A percentile compares a stretch with the other conserved stretches of the same genome.
These are phyloP conservation scores for Pyxicephalus adspersus DNA, from an alignment of 2,113 vertebrate genomes.

Conservation along the genomic window DNA sequence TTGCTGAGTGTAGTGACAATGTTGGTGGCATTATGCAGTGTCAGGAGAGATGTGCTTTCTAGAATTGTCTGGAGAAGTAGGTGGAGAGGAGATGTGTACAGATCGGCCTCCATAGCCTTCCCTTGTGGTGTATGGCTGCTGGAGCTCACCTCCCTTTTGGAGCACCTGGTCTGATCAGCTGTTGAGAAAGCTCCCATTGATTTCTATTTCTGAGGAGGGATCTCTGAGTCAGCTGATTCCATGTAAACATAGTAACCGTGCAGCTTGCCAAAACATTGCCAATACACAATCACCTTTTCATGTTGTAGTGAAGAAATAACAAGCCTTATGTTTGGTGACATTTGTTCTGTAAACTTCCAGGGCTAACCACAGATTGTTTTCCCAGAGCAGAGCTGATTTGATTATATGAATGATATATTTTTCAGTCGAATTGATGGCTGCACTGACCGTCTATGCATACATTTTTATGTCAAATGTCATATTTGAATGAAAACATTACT, in stretches of 20 bases:
- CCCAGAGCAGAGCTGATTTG: no score
- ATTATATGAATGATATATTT: no score
- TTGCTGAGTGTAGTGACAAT: background rate
- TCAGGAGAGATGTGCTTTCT: conserved; percentile 77
- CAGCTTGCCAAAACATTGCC: background rate
- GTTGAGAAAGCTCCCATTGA: conserved; percentile 13
- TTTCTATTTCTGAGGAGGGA: background rate
- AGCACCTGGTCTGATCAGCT: conserved; percentile 29
- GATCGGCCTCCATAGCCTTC: conserved; percentile 45
- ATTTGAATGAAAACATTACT: no score
- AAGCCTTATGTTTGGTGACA: background rate
- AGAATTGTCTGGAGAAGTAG: conserved; percentile 76
- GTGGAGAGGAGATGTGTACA: conserved; percentile 62
- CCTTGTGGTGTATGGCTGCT: conserved; percentile 2
- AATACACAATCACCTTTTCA: background rate
- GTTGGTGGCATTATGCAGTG: conserved; percentile 37
- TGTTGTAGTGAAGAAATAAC: background rate
- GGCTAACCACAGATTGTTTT: no score
- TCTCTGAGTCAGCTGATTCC: conserved; percentile 12
- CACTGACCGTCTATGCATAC: no score
- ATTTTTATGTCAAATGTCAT: no score
- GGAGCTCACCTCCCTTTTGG: background rate
- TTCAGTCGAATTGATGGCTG: no score
- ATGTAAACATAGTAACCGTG: conserved; percentile 35
- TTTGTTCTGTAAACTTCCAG: background rate